Conservation (phyloP, 2,113 vertebrate genomes). For the Monopterus albus region DNA sequence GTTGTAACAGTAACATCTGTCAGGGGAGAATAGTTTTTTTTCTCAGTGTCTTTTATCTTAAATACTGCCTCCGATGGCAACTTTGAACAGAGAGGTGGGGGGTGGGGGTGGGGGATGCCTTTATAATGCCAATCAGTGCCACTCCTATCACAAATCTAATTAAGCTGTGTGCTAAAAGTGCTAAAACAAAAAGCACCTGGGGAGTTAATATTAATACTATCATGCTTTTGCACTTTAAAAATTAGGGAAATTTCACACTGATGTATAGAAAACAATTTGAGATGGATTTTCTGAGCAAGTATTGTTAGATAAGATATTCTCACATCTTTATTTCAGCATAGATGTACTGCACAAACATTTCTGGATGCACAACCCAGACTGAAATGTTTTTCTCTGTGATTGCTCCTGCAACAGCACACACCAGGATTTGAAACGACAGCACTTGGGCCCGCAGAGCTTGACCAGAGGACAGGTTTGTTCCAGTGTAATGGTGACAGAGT, state of each 20-base stretch:
- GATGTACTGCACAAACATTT: neutral
- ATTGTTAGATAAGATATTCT: slow-evolving; percentile 48
- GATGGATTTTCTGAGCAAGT: slow-evolving; percentile 88
- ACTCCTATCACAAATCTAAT: slow-evolving; percentile 92
- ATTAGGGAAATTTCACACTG: slow-evolving; percentile 82
- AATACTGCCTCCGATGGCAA: slow-evolving; percentile 96
- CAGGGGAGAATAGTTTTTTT: slow-evolving; percentile 85
- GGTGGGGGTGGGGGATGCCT: slow-evolving; percentile 74
- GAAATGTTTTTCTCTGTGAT: neutral
- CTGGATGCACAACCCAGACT: slow-evolving; percentile 26
- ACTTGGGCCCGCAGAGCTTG: too few relatives aligned
- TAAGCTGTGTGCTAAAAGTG: slow-evolving; percentile 88
- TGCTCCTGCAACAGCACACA: neutral
- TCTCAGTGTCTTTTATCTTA: slow-evolving; percentile 92
- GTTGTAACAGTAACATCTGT: slow-evolving; percentile 91
- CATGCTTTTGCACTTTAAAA: slow-evolving; percentile 92
- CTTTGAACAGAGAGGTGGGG: slow-evolving; percentile 80
- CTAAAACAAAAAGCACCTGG: slow-evolving; percentile 92
- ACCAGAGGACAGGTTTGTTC: too few relatives aligned
- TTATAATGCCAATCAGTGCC: slow-evolving; percentile 96
- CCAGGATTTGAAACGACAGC: too few relatives aligned
- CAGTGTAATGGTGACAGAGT: too few relatives aligned
- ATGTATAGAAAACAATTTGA: slow-evolving; percentile 80
- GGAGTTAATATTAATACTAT: slow-evolving; percentile 92
- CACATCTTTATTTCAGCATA: slow-evolving; percentile 15